A percentile compares a stretch with the other conserved stretches of the same genome.
Evolutionary conservation across 2,888 invertebrate species (phyloP).

Genomic region (Exocentrus adspersus): DNA sequence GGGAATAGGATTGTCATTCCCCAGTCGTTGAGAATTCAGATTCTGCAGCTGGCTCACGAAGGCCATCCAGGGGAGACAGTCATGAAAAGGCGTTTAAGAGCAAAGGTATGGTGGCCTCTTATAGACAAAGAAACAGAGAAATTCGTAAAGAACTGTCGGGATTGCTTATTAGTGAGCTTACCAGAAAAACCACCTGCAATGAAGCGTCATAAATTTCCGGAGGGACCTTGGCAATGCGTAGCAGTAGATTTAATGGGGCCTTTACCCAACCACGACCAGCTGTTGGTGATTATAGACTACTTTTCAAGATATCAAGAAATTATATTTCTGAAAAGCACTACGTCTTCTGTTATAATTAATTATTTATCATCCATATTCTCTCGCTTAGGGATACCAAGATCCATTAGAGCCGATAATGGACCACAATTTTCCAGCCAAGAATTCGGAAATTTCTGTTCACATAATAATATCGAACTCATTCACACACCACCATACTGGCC

Average conservation of each 20-base stretch:
- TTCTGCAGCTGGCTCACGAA: slow-evolving; percentile 33
- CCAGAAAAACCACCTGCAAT: slow-evolving; percentile 34
- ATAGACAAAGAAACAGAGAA: slow-evolving; percentile 36
- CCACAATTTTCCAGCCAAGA: slow-evolving; percentile 34
- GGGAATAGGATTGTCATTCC: slow-evolving; percentile 43
- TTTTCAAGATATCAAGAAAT: slow-evolving; percentile 33
- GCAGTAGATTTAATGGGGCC: slow-evolving; percentile 44
- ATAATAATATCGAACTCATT: slow-evolving; percentile 42
- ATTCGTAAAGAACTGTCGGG: slow-evolving; percentile 31
- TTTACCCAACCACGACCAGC: slow-evolving; percentile 31
- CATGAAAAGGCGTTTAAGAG: slow-evolving; percentile 42
- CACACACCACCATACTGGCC: too few species aligned
- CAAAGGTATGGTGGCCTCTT: slow-evolving; percentile 42
- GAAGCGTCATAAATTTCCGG: slow-evolving; percentile 29
- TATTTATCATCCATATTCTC: slow-evolving; percentile 29
- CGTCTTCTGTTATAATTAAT: slow-evolving; percentile 28
- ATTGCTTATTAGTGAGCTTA: slow-evolving; percentile 34
- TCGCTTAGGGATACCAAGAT: slow-evolving; percentile 25
- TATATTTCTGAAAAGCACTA: slow-evolving; percentile 29
- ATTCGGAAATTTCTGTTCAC: slow-evolving; percentile 28
- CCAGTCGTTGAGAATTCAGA: slow-evolving; percentile 18
- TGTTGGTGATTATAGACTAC: slow-evolving; percentile 32
- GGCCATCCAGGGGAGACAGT: slow-evolving; percentile 45
- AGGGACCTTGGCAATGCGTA: slow-evolving; percentile 15
- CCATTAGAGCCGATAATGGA: slow-evolving; percentile 35